Evolutionary conservation across 2,797 vertebrate genomes (phyloP).

Genomic region (Bradypus variegatus): DNA sequence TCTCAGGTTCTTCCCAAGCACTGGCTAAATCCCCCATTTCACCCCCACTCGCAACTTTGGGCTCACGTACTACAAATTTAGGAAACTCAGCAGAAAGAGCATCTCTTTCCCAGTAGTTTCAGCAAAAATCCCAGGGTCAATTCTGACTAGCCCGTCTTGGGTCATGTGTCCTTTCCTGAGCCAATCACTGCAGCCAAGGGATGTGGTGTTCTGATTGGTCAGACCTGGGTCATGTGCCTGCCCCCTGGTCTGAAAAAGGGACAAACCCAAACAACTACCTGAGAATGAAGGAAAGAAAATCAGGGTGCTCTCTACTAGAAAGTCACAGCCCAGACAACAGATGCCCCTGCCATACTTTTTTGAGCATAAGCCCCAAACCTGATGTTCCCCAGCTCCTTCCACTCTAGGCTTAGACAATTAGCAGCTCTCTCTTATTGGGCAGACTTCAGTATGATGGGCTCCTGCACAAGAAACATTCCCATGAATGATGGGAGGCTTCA

Average conservation of each 20-base stretch:
- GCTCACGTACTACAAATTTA: not conserved
- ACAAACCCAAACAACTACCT: not conserved
- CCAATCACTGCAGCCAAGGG: not conserved
- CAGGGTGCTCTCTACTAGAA: not conserved
- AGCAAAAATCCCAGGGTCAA: not conserved
- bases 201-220: not conserved
- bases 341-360: not conserved
- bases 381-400: not conserved
- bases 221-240: not conserved
- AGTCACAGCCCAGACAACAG: not conserved
- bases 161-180: not conserved
- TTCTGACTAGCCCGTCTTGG: not conserved
- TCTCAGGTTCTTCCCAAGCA: not conserved
- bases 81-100: not conserved
- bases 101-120: not conserved
- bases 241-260: not conserved
- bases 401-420: not conserved
- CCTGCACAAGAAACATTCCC: not conserved
- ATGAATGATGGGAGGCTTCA: not conserved
- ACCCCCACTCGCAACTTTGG: not conserved
- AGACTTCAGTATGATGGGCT: fast-evolving
- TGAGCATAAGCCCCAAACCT: not conserved
- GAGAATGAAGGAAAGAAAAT: not conserved
- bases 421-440: not conserved
- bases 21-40: not conserved